Conservation (phyloP, 2,888 invertebrate genomes). For the Malachius bipustulatus region DNA sequence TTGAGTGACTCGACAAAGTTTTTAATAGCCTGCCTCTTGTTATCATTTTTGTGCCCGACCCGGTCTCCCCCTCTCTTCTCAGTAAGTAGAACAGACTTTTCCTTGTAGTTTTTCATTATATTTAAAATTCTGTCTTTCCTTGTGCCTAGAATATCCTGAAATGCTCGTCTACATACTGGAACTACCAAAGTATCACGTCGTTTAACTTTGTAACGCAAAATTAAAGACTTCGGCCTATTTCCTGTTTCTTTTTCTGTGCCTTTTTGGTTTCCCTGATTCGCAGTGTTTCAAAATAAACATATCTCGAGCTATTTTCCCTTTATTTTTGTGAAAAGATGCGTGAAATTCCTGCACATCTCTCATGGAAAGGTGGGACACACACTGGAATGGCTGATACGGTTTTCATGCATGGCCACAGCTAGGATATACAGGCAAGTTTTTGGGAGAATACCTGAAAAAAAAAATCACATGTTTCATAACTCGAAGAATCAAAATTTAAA, state of each 20-base stretch:
- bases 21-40: not conserved
- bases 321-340: not conserved
- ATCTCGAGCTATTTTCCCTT: not conserved
- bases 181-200: not conserved
- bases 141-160: too few species aligned
- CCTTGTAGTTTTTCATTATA: too few species aligned
- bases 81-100: too few species aligned
- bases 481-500: too few species aligned
- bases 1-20: not conserved
- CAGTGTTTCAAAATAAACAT: not conserved
- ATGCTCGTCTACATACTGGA: not conserved
- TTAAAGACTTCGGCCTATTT: not conserved
- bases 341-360: not conserved
- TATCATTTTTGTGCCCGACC: not conserved
- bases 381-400: not conserved
- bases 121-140: not conserved
- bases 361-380: not conserved
- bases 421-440: conserved; percentile 1
- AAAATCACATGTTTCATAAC: too few species aligned
- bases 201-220: too few species aligned
- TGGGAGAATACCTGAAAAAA: conserved; percentile 1
- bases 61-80: too few species aligned
- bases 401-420: not conserved
- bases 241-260: not conserved
- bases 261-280: not conserved